phyloP scores from a whole-genome alignment of 2,113 vertebrate genomes.

The Phodopus roborovskii region DNA sequence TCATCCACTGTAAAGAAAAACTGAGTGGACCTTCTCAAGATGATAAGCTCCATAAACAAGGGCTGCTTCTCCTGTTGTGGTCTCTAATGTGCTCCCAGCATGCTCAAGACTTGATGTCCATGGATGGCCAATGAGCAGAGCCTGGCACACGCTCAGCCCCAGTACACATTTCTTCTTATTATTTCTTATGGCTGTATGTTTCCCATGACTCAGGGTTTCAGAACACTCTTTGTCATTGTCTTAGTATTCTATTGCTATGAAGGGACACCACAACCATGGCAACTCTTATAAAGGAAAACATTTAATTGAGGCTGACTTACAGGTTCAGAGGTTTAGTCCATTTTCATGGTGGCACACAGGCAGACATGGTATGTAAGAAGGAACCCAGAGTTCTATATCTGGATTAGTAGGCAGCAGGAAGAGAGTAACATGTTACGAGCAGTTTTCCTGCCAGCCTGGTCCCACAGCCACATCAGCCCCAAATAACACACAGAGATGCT shows the following conservation, averaged over 20 bases:
- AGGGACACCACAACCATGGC: not conserved
- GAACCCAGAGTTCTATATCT: not conserved
- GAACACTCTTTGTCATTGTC: not conserved
- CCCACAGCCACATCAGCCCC: too few relatives aligned
- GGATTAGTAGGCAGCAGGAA: not conserved
- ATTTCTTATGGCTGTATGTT: not conserved
- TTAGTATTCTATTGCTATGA: not conserved
- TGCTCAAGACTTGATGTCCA: not conserved
- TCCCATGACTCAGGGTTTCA: not conserved
- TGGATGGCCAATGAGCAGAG: not conserved
- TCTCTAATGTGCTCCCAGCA: not conserved
- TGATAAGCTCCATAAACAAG: fast-evolving
- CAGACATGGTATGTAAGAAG: not conserved
- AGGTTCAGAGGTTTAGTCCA: not conserved
- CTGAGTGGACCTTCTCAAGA: not conserved
- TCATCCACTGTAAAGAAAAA: fast-evolving
- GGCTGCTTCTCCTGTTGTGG: not conserved
- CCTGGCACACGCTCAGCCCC: not conserved
- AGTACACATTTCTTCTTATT: not conserved
- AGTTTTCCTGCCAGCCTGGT: too few relatives aligned
- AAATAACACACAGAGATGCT: too few relatives aligned
- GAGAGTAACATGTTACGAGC: not conserved
- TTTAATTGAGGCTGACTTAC: not conserved
- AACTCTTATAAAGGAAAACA: not conserved
- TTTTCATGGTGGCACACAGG: not conserved